phyloP scores from a whole-genome alignment of 2,113 vertebrate genomes.

The Osmerus mordax region DNA sequence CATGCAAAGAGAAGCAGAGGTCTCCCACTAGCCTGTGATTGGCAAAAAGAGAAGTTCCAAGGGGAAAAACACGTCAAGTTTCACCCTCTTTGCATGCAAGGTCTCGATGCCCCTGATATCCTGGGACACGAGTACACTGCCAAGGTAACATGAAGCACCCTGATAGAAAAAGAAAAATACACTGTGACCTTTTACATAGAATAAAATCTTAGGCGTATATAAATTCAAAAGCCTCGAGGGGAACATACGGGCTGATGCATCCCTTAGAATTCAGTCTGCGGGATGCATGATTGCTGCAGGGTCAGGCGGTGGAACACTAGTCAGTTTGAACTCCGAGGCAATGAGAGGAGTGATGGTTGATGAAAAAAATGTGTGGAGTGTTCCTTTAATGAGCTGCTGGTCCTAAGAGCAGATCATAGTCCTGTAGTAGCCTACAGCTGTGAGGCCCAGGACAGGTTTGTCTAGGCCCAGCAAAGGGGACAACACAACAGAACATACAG shows the following conservation, averaged over 20 bases:
- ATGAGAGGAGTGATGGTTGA: constrained; percentile 23
- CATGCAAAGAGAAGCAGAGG: constrained; percentile 68
- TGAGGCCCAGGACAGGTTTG: constrained; percentile 26
- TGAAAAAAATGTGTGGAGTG: neutral
- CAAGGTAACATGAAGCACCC: constrained; percentile 48
- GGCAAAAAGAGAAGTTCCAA: constrained; percentile 38
- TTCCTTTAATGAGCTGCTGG: constrained; percentile 4
- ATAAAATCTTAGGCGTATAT: constrained; percentile 20
- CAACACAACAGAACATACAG: constrained; percentile 2
- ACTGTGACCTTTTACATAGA: constrained; percentile 38
- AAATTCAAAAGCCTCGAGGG: constrained; percentile 31
- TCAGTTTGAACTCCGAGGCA: constrained; percentile 1
- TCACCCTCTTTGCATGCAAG: constrained; percentile 63
- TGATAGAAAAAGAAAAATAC: constrained; percentile 36
- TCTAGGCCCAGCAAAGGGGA: neutral
- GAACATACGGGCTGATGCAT: constrained; percentile 42
- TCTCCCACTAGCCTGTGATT: constrained; percentile 37
- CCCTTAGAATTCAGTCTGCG: constrained; percentile 44
- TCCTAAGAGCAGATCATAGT: neutral
- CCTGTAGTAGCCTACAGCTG: neutral
- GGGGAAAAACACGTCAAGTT: constrained; percentile 20
- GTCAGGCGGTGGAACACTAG: constrained; percentile 23
- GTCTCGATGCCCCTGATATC: constrained; percentile 55
- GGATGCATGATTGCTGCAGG: constrained; percentile 1
- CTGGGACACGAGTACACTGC: constrained; percentile 52